Percentiles rank a stretch among this genome's conserved stretches.
These are phyloP conservation scores for Malurus splendens DNA, from an alignment of 2,797 vertebrate genomes.

Conservation along the genomic window DNA sequence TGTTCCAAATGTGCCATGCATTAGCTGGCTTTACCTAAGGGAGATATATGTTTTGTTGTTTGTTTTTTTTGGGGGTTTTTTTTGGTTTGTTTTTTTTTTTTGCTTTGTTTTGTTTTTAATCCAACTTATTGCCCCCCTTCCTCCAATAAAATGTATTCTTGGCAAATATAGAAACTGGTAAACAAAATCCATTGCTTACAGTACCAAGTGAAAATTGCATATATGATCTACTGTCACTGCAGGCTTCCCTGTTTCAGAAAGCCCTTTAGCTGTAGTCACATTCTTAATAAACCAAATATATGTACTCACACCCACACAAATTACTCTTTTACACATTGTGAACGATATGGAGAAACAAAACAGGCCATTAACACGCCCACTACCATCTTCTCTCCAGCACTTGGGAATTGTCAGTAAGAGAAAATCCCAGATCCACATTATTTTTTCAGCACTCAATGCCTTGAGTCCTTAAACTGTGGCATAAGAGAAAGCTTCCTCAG, in stretches of 20 bases:
- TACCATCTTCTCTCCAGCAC: not conserved
- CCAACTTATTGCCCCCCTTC: accelerated
- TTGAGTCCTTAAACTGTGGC: accelerated
- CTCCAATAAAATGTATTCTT: not conserved
- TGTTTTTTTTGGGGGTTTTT: too few species aligned
- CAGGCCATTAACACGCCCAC: not conserved
- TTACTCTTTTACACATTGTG: not conserved
- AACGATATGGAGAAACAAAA: not conserved
- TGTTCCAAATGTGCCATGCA: not conserved
- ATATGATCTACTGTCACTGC: not conserved
- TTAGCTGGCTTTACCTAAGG: not conserved
- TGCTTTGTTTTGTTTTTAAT: not conserved
- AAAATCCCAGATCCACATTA: not conserved
- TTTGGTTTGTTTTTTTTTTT: not conserved
- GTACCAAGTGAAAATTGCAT: not conserved
- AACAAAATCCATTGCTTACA: not conserved
- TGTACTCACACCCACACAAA: not conserved
- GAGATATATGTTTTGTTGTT: not conserved
- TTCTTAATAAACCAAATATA: not conserved
- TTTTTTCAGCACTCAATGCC: not conserved
- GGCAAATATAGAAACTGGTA: not conserved
- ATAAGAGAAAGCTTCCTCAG: not conserved
- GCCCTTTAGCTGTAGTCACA: not conserved
- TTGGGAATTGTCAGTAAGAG: not conserved
- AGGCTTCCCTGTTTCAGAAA: not conserved